Evolutionary conservation across 2,113 vertebrate genomes (phyloP).

Genomic region (Engystomops pustulosus): DNA sequence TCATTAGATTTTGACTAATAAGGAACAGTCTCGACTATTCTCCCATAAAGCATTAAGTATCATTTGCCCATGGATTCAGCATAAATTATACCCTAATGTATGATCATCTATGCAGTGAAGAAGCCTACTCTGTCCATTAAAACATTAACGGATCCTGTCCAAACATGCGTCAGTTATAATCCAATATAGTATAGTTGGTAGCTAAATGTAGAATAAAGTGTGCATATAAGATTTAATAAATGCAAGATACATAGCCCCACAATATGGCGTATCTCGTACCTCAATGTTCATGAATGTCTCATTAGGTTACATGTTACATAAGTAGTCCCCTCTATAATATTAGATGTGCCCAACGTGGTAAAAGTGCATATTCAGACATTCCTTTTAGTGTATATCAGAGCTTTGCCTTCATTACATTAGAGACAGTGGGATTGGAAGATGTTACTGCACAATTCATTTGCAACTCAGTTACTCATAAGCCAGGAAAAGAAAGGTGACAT

Average conservation of each 20-base stretch:
- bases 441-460: background rate
- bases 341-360: background rate
- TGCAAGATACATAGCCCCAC: no score
- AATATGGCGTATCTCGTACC: no score
- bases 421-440: background rate
- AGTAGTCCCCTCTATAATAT: no score
- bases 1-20: background rate
- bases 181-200: no score
- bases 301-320: no score
- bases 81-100: background rate
- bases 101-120: background rate
- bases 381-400: background rate
- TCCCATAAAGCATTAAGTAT: no score
- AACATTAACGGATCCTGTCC: background rate
- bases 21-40: no score
- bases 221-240: no score
- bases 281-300: no score
- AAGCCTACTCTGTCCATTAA: background rate
- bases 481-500: constrained; percentile 14
- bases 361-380: background rate
- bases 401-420: background rate
- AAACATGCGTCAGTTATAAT: no score
- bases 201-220: background rate
- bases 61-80: background rate
- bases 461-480: background rate